phyloP scores from a whole-genome alignment of 2,113 vertebrate genomes.

The Petaurus breviceps region DNA sequence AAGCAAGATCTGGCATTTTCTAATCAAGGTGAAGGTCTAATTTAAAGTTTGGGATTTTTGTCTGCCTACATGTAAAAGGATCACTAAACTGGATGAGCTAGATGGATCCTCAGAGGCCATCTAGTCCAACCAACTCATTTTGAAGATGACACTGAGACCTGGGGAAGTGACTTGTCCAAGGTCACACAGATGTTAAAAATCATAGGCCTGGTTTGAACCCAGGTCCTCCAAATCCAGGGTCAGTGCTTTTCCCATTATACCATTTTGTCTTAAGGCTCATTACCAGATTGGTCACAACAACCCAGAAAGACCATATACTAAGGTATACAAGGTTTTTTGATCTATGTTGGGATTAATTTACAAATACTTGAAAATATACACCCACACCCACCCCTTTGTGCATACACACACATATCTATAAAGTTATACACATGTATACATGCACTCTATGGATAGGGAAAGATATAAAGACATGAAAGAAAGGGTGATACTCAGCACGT shows the following conservation, averaged over 20 bases:
- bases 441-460: neutral
- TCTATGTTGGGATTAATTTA: no score
- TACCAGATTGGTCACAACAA: neutral
- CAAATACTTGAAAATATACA: neutral
- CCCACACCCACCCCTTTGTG: neutral
- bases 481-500: neutral
- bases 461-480: no score
- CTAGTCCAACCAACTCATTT: neutral
- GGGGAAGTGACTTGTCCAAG: neutral
- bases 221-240: neutral
- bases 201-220: neutral
- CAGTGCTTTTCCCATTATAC: neutral
- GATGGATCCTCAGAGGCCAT: neutral
- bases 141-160: no score
- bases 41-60: neutral
- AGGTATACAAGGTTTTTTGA: no score
- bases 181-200: neutral
- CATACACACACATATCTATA: neutral
- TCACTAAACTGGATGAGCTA: neutral
- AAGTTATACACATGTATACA: no score
- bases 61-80: neutral
- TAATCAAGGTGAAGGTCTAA: neutral
- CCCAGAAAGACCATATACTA: neutral
- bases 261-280: neutral
- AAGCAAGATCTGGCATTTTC: neutral